These are phyloP conservation scores for Platysteira castanea DNA, from an alignment of 2,113 vertebrate genomes.

Conservation along the genomic window DNA sequence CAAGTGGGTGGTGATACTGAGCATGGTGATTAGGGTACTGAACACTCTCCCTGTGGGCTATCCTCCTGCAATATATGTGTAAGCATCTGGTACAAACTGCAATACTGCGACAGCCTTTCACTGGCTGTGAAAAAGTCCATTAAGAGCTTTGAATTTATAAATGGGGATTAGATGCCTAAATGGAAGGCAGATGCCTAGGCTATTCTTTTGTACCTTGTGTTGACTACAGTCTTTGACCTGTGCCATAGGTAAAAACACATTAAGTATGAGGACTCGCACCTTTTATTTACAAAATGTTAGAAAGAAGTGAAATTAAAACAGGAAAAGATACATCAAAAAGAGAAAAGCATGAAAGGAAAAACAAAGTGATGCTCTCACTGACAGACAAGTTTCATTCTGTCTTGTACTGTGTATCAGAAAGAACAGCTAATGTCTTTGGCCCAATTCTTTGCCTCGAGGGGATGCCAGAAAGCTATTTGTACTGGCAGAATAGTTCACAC, in stretches of 20 bases:
- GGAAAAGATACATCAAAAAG: background rate
- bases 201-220: background rate
- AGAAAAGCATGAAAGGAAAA: background rate
- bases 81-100: background rate
- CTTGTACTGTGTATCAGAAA: background rate
- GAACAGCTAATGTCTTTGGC: background rate
- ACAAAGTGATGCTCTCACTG: background rate
- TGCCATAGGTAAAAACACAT: rapidly evolving
- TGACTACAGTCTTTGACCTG: background rate
- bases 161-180: background rate
- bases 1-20: background rate
- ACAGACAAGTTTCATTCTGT: background rate
- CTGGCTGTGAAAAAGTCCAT: background rate
- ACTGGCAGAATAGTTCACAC: background rate
- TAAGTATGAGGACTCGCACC: background rate
- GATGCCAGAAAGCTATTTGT: background rate
- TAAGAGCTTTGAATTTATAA: background rate
- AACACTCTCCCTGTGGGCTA: background rate
- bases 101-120: background rate
- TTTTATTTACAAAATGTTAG: background rate
- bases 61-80: background rate
- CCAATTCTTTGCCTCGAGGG: background rate
- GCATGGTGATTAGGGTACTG: background rate
- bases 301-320: background rate
- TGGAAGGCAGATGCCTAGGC: background rate